A percentile compares a stretch with the other conserved stretches of the same genome.
Conservation (phyloP, 2,888 invertebrate species). For the Petrolisthes manimaculis region DNA sequence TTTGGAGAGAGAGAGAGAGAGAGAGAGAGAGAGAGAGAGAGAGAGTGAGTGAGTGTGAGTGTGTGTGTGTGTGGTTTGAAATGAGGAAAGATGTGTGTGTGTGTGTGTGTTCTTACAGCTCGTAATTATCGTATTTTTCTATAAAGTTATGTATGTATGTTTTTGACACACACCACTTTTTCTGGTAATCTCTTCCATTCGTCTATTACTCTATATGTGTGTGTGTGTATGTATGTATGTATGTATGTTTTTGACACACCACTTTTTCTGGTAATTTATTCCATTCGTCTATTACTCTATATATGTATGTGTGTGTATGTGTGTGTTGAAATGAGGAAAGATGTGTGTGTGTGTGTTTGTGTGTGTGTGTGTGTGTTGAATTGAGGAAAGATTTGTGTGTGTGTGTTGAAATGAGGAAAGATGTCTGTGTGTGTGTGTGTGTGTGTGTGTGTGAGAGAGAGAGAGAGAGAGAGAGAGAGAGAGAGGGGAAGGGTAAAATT, state of each 20-base stretch:
- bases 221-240: background rate
- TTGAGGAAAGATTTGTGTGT: background rate
- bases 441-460: background rate
- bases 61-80: background rate
- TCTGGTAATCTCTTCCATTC: too few relatives aligned
- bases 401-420: background rate
- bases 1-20: background rate
- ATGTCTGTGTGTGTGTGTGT: background rate
- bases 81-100: background rate
- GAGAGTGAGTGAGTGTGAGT: too few relatives aligned
- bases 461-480: background rate
- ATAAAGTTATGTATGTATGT: too few relatives aligned
- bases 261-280: too few relatives aligned
- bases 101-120: too few relatives aligned
- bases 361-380: background rate
- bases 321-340: background rate
- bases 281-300: too few relatives aligned
- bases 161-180: too few relatives aligned
- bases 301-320: background rate
- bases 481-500: background rate
- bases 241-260: too few relatives aligned
- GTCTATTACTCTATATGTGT: too few relatives aligned
- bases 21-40: background rate
- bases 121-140: too few relatives aligned
- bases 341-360: background rate